phyloP scores from a whole-genome alignment of 2,113 vertebrate genomes.

The Pao palembangensis region DNA sequence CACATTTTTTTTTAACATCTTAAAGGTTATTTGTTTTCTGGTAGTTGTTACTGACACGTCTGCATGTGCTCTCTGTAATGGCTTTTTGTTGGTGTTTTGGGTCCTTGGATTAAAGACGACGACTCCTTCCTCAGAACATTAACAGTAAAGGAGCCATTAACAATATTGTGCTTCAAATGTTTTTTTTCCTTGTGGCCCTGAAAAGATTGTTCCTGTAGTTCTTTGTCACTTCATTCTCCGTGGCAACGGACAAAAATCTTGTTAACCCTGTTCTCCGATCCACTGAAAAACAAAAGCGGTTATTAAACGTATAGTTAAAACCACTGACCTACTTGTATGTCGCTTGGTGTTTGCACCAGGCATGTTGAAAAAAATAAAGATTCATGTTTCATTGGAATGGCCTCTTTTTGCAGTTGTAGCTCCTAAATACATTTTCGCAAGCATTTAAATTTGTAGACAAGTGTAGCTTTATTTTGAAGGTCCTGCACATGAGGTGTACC shows the following conservation, averaged over 20 bases:
- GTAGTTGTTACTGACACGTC: conserved; percentile 49
- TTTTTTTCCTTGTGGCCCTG: conserved; percentile 24
- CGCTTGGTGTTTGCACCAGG: conserved; percentile 80
- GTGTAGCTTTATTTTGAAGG: too few species aligned
- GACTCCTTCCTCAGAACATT: conserved; percentile 27
- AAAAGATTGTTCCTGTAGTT: conserved; percentile 48
- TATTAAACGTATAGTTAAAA: conserved; percentile 72
- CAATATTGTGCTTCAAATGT: conserved; percentile 25
- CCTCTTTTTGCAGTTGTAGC: not conserved
- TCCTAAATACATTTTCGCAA: not conserved
- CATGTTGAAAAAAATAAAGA: conserved; percentile 78
- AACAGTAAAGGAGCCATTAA: conserved; percentile 8
- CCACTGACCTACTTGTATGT: conserved; percentile 73
- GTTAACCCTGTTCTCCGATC: conserved; percentile 62
- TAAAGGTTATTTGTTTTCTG: conserved; percentile 38
- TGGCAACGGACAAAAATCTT: conserved; percentile 58
- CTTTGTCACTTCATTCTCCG: conserved; percentile 36
- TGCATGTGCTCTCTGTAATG: conserved; percentile 61
- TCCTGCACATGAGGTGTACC: too few species aligned
- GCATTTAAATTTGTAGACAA: not conserved
- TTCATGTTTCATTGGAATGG: conserved; percentile 55
- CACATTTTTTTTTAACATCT: conserved; percentile 31
- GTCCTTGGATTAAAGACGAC: conserved; percentile 66
- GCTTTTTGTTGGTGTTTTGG: conserved; percentile 19
- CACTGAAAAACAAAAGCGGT: conserved; percentile 39